Conservation (phyloP, 2,888 invertebrate species). For the Drosophila nr. perissopoda region DNA sequence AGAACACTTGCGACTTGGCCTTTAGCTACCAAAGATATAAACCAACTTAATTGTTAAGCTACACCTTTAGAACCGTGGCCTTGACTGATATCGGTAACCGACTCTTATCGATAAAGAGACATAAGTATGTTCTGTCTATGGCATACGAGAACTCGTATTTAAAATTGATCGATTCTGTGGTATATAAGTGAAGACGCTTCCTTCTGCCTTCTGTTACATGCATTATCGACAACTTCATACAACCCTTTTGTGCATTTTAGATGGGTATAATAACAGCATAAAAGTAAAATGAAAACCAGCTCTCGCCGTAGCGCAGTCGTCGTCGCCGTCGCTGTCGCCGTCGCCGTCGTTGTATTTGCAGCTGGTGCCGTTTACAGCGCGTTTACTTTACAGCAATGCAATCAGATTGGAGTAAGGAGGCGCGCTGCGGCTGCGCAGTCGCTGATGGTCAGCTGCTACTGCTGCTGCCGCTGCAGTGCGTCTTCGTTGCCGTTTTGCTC, state of each 20-base stretch:
- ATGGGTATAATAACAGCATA: not conserved
- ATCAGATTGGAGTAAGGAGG: slow-evolving; percentile 1
- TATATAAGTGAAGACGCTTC: not conserved
- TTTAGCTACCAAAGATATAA: not conserved
- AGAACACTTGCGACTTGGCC: too few relatives aligned
- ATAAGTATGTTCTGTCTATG: not conserved
- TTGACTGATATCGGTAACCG: not conserved
- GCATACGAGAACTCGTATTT: not conserved
- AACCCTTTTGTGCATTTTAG: not conserved
- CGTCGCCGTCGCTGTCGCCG: slow-evolving; percentile 6
- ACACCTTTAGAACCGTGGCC: not conserved
- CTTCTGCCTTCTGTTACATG: not conserved
- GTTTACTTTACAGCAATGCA: slow-evolving; percentile 42
- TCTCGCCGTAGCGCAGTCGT: slow-evolving; percentile 10
- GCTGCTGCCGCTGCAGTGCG: slow-evolving; percentile 36
- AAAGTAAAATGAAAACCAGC: slow-evolving; percentile 24
- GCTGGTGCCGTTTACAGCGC: slow-evolving; percentile 64
- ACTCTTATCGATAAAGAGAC: not conserved
- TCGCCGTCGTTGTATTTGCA: slow-evolving; percentile 51
- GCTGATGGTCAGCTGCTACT: slow-evolving; percentile 8
- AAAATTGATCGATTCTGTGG: not conserved
- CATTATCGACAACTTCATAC: not conserved
- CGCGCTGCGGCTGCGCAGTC: slow-evolving; percentile 40
- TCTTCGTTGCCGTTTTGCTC: slow-evolving; percentile 16
- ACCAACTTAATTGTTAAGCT: not conserved